Evolutionary conservation across 2,113 vertebrate species (phyloP).

Genomic region (Amazona guildingii): DNA sequence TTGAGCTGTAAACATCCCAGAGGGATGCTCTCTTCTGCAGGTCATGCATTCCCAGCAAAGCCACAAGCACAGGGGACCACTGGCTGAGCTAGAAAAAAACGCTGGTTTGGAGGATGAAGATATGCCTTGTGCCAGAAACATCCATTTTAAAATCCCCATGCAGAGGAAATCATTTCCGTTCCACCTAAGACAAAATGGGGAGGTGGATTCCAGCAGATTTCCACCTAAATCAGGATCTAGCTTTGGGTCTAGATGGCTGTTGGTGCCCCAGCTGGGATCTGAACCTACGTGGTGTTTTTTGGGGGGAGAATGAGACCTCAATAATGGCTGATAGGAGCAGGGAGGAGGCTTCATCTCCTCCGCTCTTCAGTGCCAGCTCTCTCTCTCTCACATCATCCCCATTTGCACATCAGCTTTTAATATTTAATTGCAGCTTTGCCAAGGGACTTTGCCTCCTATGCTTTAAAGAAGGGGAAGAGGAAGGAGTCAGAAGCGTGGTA

Average conservation of each 20-base stretch:
- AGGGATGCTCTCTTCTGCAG: not conserved
- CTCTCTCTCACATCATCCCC: not conserved
- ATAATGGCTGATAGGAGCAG: not conserved
- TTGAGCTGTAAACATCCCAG: not conserved
- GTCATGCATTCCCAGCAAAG: not conserved
- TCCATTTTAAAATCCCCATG: not conserved
- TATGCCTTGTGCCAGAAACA: not conserved
- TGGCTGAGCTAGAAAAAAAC: not conserved
- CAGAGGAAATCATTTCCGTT: not conserved
- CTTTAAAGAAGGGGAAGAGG: not conserved
- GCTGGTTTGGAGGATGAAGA: not conserved
- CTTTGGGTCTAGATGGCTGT: not conserved
- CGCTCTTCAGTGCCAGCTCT: not conserved
- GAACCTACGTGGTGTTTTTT: not conserved
- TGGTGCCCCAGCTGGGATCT: not conserved
- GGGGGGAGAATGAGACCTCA: not conserved
- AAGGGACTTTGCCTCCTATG: conserved; percentile 60
- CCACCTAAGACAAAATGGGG: not conserved
- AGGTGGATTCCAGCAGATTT: not conserved
- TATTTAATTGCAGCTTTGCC: conserved; percentile 57
- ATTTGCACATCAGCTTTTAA: conserved; percentile 57
- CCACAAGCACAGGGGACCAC: not conserved
- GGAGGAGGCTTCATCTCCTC: not conserved
- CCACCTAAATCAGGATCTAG: not conserved
- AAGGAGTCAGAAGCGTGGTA: not conserved